phyloP scores from a whole-genome alignment of 2,888 invertebrate genomes.

The Phortica okadai region DNA sequence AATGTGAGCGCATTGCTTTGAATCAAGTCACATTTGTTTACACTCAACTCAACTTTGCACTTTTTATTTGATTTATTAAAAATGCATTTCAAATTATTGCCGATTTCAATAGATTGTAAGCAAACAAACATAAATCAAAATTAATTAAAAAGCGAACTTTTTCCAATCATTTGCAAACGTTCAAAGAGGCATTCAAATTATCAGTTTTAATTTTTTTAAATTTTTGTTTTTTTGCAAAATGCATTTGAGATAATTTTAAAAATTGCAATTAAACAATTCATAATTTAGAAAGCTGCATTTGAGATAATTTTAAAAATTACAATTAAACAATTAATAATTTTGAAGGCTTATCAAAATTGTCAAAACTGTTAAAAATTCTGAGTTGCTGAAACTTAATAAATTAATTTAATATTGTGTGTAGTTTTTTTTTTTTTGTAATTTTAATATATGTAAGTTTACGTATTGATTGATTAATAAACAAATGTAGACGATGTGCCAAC shows the following conservation, averaged over 20 bases:
- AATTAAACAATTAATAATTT: not conserved
- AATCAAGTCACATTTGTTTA: too few relatives aligned
- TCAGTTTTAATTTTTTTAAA: not conserved
- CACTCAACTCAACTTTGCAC: too few relatives aligned
- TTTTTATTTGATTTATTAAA: not conserved
- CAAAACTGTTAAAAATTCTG: not conserved
- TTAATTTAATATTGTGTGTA: not conserved
- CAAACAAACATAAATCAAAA: not conserved
- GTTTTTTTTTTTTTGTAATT: not conserved
- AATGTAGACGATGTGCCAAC: not conserved
- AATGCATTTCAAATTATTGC: not conserved
- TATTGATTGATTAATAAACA: not conserved
- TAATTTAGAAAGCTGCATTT: not conserved
- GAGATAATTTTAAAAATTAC: not conserved
- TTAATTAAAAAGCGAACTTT: not conserved
- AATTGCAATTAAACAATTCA: not conserved
- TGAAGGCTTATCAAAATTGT: conserved; percentile 1
- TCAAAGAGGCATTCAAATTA: not conserved
- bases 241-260: not conserved
- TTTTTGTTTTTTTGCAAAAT: not conserved
- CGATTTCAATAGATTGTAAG: not conserved
- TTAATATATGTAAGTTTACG: not conserved
- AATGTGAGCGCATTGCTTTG: too few relatives aligned
- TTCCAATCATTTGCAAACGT: not conserved
- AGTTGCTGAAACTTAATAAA: too few relatives aligned